Evolutionary conservation across 2,797 vertebrate species (phyloP), one percentile per base, ranked within the genome.

Genomic region (Lagocephalus sceleratus): DNA sequence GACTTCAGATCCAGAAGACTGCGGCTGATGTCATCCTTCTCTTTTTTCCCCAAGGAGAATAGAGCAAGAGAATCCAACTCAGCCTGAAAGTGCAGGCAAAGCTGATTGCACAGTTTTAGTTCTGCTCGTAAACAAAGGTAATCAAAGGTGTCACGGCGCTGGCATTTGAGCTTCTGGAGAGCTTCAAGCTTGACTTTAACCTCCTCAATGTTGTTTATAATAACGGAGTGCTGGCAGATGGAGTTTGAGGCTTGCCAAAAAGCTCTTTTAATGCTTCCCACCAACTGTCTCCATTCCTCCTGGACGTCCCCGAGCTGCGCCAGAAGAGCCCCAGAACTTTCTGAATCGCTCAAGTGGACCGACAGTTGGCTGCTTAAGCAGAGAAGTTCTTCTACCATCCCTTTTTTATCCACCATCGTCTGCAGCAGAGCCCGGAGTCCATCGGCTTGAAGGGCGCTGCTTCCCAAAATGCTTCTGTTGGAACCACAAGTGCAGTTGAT

Each of bases 241-340:
- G 91, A 87, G 48, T 83, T 84, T 1, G 81, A 55, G 5, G 93
- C 81, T 1, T 87, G 91, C 51, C 81, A 87, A 16, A 87, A 76
- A 53, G 88, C 91, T 80, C 85, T 91, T 49, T 89, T 90, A 52
- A 92, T 82, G 4, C 83, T 74, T 3, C 79, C 83, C 20, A 93
- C 88, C 29, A 91, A 60, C 21, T 90, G 89, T 53, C 90, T 90
- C 93, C 94, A 95, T 53, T 90, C 83, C 19, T 86, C 87, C 59
- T 93, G 92, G 48, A 95, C 83, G 4, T 92, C 88, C 68, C 80
- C 88, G 22, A 96, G 83, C 19, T 93, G 92, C 62, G 88, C 91
- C 11, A 91, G 78, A 0, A 92, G 89, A 1, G 87, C 79, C n/a
- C 93, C 82, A 17, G 91, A 91, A 57, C 90, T 91, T 55, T 95